phyloP scores from a whole-genome alignment of 2,113 vertebrate genomes.

The Alosa alosa region DNA sequence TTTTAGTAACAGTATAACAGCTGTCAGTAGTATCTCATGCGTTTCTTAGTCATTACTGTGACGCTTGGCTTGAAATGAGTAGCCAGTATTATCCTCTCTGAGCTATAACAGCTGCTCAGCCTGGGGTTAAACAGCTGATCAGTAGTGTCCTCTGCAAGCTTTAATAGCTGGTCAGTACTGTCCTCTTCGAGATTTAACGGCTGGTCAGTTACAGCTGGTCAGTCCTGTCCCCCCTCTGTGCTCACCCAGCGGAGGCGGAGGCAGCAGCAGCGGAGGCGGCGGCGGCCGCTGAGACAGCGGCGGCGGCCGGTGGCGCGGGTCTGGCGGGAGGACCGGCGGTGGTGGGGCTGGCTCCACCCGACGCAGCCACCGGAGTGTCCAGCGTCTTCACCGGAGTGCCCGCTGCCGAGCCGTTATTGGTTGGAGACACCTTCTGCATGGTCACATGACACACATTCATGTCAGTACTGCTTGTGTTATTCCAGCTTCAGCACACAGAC shows the following conservation, averaged over 20 bases:
- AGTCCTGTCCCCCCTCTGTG: not conserved
- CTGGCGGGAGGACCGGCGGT: not conserved
- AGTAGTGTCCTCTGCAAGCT: not conserved
- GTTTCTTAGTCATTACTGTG: not conserved
- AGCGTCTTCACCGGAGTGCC: conserved; percentile 82
- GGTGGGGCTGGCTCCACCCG: conserved; percentile 34
- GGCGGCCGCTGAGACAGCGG: conserved; percentile 24
- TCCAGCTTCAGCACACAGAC: not conserved
- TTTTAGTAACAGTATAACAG: too few species aligned
- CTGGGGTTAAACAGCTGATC: not conserved
- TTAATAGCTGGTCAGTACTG: not conserved
- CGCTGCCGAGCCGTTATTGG: conserved; percentile 84
- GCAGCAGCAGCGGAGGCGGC: conserved; percentile 7
- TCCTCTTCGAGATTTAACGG: not conserved
- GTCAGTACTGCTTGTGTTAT: not conserved
- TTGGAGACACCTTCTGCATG: conserved; percentile 78
- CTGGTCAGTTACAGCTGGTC: not conserved
- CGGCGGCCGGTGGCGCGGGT: not conserved
- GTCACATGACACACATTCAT: conserved; percentile 33
- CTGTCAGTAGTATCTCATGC: too few species aligned
- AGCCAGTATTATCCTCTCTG: not conserved
- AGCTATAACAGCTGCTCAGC: not conserved
- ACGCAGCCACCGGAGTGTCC: conserved; percentile 57
- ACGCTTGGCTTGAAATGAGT: not conserved
- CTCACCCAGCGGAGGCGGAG: not conserved